Evolutionary conservation across 2,113 vertebrate species (phyloP), one percentile per base, ranked within the genome.

Genomic region (Cardinalis cardinalis): DNA sequence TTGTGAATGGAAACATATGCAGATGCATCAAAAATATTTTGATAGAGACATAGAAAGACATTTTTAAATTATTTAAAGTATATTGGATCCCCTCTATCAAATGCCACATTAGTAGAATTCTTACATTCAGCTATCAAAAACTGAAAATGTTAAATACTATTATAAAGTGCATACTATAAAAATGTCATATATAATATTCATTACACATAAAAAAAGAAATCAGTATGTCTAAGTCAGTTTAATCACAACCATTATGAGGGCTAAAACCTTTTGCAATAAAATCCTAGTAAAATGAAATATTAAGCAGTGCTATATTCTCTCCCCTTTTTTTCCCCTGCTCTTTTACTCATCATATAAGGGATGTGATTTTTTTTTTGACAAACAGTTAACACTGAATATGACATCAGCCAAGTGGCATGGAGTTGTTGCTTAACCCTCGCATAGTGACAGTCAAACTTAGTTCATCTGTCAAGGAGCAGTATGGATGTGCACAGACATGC

Each of bases 131-230:
- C 96, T 95, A 95, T 97, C 95, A 96, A 96, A 97, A 95, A 91
- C 65, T 77, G 89, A 95, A 97, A 96, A 94, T 95, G 83, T 97
- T 96, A 97, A 97, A 96, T 94, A 91, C 92, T 91, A 7, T 97
- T 97, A 96, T 96, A 96, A 97, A 97, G 95, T 95, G 77, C 74
- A 55, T 87, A 83, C 95, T 95, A 87, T 97, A 95, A 97, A 97
- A 96, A 69, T 96, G 94, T 96, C 95, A 95, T 96, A 94, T 97
- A 95, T 96, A 97, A 97, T 97, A 98, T 97, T 97, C 96, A 97
- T 97, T 97, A 96, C 84, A 95, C 95, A 97, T 96, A 96, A 97
- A 97, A 91, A 96, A 97, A 96, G 95, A 96, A 97, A 97, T 97
- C 94, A 95, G 95, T 95, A 95, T 97, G 94, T 93, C 94, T 96